Evolutionary conservation across 2,888 invertebrate species (phyloP).

Genomic region (Aleiodes leptofemur): DNA sequence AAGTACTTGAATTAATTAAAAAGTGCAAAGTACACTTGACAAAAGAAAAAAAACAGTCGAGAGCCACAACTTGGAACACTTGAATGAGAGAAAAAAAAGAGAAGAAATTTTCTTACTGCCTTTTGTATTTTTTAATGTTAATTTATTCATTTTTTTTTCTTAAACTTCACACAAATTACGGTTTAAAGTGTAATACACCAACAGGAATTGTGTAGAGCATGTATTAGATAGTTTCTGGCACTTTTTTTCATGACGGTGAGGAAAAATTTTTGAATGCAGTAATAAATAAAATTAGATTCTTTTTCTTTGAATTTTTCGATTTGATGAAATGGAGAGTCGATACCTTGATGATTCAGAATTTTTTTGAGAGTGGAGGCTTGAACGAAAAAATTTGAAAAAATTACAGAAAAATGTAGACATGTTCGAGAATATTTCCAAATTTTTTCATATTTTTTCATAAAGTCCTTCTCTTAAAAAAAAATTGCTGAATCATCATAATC

Average conservation of each 20-base stretch:
- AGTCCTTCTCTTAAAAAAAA: too few relatives aligned
- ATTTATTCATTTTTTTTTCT: neutral
- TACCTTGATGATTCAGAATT: too few relatives aligned
- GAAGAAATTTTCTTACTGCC: neutral
- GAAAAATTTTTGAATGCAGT: conserved; percentile 54
- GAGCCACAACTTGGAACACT: conserved; percentile 19
- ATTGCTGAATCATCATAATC: too few relatives aligned
- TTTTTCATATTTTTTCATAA: too few relatives aligned
- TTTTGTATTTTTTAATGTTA: conserved; percentile 17
- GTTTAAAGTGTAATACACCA: conserved; percentile 48
- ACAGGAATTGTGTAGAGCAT: conserved; percentile 70
- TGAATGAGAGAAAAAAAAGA: conserved; percentile 3
- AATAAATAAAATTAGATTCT: too few relatives aligned
- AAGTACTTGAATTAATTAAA: conserved; percentile 4
- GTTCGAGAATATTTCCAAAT: too few relatives aligned
- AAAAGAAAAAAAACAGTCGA: conserved; percentile 23
- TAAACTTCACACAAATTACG: conserved; percentile 8
- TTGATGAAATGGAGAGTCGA: too few relatives aligned
- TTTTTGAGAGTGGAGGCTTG: too few relatives aligned
- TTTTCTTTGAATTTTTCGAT: too few relatives aligned
- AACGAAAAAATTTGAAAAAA: too few relatives aligned
- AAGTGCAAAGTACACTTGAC: conserved; percentile 28
- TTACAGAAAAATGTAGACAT: too few relatives aligned
- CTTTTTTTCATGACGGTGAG: conserved; percentile 58
- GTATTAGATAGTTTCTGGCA: conserved; percentile 64